phyloP scores from a whole-genome alignment of 2,888 invertebrate species.

The Archaeoteleia sp. region DNA sequence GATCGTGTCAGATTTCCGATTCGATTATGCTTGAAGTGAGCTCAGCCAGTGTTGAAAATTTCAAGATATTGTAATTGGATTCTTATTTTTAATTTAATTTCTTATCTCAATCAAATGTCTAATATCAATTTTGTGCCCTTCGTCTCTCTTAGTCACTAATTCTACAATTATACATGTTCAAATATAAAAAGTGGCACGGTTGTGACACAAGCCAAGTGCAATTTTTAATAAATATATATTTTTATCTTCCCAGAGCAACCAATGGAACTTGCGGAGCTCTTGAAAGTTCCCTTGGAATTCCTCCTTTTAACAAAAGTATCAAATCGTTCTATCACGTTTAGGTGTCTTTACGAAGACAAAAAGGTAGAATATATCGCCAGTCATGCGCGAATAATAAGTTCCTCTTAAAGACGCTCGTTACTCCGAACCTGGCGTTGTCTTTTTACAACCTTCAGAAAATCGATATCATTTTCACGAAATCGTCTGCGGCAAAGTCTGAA shows the following conservation, averaged over 20 bases:
- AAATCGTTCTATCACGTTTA: conserved; percentile 38
- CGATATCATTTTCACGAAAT: conserved; percentile 12
- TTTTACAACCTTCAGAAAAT: conserved; percentile 25
- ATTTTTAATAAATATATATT: neutral
- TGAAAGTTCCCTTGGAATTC: neutral
- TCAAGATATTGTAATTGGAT: no score
- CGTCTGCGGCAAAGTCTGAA: no score
- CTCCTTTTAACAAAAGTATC: conserved; percentile 14
- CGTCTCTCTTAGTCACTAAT: no score
- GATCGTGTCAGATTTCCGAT: no score
- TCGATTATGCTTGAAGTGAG: no score
- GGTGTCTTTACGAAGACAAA: conserved; percentile 29
- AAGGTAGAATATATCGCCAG: conserved; percentile 24
- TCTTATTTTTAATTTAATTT: no score
- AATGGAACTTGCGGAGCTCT: conserved; percentile 5
- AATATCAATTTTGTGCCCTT: no score
- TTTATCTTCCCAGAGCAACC: neutral
- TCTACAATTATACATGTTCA: no score
- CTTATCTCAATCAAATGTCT: no score
- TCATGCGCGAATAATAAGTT: conserved; percentile 42
- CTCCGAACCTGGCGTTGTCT: conserved; percentile 14
- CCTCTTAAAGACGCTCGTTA: conserved; percentile 33
- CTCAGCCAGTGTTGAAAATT: no score
- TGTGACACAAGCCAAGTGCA: no score
- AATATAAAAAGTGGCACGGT: no score